Conservation (phyloP, 2,113 vertebrate species). For the Anarhynchus alexandrinus region DNA sequence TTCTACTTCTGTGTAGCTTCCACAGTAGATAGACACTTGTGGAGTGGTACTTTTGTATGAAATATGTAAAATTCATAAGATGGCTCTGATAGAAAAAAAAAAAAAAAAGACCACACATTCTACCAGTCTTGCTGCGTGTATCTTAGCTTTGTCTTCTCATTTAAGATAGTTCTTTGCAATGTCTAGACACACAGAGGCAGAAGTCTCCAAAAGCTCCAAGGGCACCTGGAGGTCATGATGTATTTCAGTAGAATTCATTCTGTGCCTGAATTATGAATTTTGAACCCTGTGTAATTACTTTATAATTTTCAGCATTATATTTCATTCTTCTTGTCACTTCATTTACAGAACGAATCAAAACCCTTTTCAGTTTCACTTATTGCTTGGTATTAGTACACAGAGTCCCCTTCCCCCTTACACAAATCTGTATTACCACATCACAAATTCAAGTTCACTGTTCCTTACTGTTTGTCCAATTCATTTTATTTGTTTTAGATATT, state of each 20-base stretch:
- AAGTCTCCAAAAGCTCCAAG: not conserved
- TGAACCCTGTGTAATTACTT: not conserved
- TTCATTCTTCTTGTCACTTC: not conserved
- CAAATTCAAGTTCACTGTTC: not conserved
- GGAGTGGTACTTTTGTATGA: not conserved
- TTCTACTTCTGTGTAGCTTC: not conserved
- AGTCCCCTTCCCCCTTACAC: not conserved
- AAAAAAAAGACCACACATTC: not conserved
- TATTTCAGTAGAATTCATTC: not conserved
- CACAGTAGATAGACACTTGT: not conserved
- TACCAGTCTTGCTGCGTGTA: not conserved
- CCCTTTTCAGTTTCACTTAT: not conserved
- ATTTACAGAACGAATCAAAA: not conserved
- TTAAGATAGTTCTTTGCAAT: not conserved
- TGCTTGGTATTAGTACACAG: not conserved
- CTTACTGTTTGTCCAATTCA: not conserved
- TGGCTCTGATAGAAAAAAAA: not conserved
- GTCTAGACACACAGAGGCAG: not conserved
- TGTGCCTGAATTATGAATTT: not conserved
- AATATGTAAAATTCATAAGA: not conserved
- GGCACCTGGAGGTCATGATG: not conserved
- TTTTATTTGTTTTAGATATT: not conserved
- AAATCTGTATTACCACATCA: not conserved
- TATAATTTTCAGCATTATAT: not conserved
- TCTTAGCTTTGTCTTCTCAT: not conserved